Evolutionary conservation across 1,140 invertebrate genomes (phyloP).

Genomic region (Aphaenogaster floridana): DNA sequence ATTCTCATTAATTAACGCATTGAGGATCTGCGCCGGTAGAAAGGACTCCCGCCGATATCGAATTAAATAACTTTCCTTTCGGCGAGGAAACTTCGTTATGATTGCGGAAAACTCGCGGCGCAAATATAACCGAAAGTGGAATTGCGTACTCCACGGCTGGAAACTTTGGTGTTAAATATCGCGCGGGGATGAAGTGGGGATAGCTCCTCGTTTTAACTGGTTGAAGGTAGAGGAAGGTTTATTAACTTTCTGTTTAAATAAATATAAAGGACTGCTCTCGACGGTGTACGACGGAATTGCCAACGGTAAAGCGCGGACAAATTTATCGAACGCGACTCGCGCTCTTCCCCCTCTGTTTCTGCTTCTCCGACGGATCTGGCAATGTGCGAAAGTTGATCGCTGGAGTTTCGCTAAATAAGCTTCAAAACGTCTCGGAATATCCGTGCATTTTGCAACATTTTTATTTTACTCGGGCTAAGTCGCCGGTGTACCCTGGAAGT

Average conservation of each 20-base stretch:
- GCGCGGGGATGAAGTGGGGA: conserved; percentile 25
- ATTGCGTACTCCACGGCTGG: conserved; percentile 12
- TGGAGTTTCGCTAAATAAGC: conserved; percentile 52
- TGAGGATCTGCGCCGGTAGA: not conserved
- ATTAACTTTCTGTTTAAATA: conserved; percentile 65
- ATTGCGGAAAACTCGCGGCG: conserved; percentile 39
- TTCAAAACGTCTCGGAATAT: conserved; percentile 60
- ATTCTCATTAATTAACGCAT: conserved; percentile 62
- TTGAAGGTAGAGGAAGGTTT: conserved; percentile 42
- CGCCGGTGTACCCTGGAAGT: conserved; percentile 25
- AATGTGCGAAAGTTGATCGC: conserved; percentile 56
- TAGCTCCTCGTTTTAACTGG: conserved; percentile 20
- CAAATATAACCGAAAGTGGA: conserved; percentile 58
- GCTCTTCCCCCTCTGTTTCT: conserved; percentile 6
- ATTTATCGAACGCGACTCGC: conserved; percentile 45
- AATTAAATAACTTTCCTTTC: conserved; percentile 59
- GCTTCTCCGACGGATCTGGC: not conserved
- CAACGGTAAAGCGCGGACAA: conserved; percentile 48
- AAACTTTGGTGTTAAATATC: conserved; percentile 63
- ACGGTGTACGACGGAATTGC: conserved; percentile 35
- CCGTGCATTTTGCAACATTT: conserved; percentile 53
- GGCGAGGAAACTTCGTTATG: conserved; percentile 53
- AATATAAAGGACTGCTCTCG: conserved; percentile 57
- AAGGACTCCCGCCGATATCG: conserved; percentile 64
- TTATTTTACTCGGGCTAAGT: conserved; percentile 39